Evolutionary conservation across 2,113 vertebrate species (phyloP).

Genomic region (Symphodus melops): DNA sequence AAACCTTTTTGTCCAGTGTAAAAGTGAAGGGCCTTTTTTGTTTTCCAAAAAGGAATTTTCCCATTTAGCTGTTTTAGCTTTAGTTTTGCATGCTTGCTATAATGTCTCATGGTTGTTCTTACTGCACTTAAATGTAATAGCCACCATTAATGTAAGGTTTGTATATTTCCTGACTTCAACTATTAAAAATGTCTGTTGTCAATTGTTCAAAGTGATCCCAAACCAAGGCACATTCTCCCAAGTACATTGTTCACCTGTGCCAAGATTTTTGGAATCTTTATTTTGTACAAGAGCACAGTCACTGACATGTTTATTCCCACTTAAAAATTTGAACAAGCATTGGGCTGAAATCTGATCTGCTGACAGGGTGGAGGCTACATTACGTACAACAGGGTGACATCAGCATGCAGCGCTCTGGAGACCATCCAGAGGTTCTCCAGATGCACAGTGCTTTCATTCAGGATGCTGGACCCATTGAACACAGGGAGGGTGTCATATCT

Average conservation of each 20-base stretch:
- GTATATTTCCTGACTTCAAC: background rate
- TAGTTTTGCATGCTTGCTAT: background rate
- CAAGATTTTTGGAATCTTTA: background rate
- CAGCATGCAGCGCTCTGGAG: conserved; percentile 64
- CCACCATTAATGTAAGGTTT: background rate
- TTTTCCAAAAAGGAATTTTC: background rate
- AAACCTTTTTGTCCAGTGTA: background rate
- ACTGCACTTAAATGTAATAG: background rate
- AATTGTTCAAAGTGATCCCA: background rate
- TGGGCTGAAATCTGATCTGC: conserved; percentile 43
- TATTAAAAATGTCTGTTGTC: background rate
- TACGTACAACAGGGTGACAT: conserved; percentile 68
- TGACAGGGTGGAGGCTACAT: conserved; percentile 65
- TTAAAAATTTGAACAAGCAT: conserved; percentile 11
- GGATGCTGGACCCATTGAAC: conserved; percentile 31
- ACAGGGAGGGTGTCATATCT: conserved; percentile 46
- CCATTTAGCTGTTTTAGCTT: background rate
- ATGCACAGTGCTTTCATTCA: conserved; percentile 71
- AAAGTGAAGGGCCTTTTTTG: background rate
- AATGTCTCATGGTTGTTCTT: background rate
- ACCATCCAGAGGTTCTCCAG: conserved; percentile 73
- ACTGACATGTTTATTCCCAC: background rate
- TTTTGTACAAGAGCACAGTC: background rate
- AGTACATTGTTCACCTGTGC: background rate
- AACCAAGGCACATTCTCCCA: background rate